Evolutionary conservation across 1,140 invertebrate genomes (phyloP), one percentile per base, ranked within the genome.

Genomic region (Drosophila pseudoobscura): DNA sequence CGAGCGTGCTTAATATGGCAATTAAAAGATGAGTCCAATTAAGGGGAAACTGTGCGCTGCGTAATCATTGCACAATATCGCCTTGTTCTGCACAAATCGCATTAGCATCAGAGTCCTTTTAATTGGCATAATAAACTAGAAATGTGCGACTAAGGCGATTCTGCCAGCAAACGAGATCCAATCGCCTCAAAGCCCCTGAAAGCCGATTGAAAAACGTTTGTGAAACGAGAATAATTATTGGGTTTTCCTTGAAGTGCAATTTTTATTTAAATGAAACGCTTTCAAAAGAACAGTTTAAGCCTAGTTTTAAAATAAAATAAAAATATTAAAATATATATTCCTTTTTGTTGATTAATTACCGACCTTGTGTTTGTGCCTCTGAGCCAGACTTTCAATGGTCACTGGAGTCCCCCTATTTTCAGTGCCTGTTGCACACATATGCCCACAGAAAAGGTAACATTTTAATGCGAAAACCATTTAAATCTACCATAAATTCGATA

Each of bases 1-100:
- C 62, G 64, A 70, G 56, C 63, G 53, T 78, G 78, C 78, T 75
- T 85, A 85, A 78, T 85, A 78, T 80, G 78, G 62, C 82, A 85
- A 85, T 85, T 85, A 78, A 87, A 85, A 87, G 78, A 77, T 82
- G 65, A 78, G 80, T 85, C 78, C 75, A 87, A 82, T 80, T 87
- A 85, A 65, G 61, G 69, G 72, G 65, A 84, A 84, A 73, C 62
- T 73, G 31, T 47, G 54, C 52, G 58, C 72, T 68, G 62, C 56
- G 56, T 51, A 66, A 68, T 75, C 65, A 87, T 49, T 64, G 62
- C 78, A 78, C 69, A 80, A 63, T 73, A 80, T 61, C 49, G 52
- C 51, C 44, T 58, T 49, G 51, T 59, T 58, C 35, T 59, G 43
- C 56, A 47, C 72, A 78, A 78, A 82, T 78, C 47, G 62, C 58